phyloP scores from a whole-genome alignment of 1,140 invertebrate species.

The Trichonephila inaurata region DNA sequence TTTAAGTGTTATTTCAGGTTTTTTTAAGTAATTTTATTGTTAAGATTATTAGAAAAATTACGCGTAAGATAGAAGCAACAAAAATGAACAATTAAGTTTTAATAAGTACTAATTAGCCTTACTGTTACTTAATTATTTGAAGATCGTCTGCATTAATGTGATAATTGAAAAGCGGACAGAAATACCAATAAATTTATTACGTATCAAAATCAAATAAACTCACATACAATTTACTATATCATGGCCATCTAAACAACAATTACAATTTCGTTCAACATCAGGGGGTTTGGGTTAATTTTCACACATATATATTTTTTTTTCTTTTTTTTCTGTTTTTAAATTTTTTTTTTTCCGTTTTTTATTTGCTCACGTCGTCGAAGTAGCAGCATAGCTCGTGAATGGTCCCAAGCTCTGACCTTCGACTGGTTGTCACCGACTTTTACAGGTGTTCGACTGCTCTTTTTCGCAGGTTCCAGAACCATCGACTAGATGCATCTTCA shows the following conservation, averaged over 20 bases:
- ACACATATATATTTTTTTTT: background rate
- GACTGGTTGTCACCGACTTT: constrained; percentile 74
- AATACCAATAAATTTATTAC: constrained; percentile 76
- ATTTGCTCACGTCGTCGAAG: constrained; percentile 19
- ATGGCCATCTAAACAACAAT: constrained; percentile 72
- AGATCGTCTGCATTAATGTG: too few species aligned
- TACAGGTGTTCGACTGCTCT: constrained; percentile 54
- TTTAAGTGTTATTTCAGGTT: too few species aligned
- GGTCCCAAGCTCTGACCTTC: constrained; percentile 69
- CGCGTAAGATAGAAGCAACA: too few species aligned
- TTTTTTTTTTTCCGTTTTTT: background rate
- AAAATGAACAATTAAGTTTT: too few species aligned
- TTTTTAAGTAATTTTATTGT: too few species aligned
- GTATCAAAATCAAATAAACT: constrained; percentile 75
- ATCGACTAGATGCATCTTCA: constrained; percentile 71
- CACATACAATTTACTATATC: constrained; percentile 74
- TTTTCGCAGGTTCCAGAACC: constrained; percentile 59
- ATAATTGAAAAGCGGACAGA: constrained; percentile 15
- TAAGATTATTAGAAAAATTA: too few species aligned
- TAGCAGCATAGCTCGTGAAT: constrained; percentile 58
- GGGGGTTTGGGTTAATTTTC: constrained; percentile 18
- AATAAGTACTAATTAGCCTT: too few species aligned
- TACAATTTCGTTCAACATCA: constrained; percentile 42
- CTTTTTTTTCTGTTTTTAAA: too few species aligned
- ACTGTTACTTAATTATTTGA: too few species aligned